phyloP scores from a whole-genome alignment of 2,888 invertebrate species.

The Macrophya alboannulata region DNA sequence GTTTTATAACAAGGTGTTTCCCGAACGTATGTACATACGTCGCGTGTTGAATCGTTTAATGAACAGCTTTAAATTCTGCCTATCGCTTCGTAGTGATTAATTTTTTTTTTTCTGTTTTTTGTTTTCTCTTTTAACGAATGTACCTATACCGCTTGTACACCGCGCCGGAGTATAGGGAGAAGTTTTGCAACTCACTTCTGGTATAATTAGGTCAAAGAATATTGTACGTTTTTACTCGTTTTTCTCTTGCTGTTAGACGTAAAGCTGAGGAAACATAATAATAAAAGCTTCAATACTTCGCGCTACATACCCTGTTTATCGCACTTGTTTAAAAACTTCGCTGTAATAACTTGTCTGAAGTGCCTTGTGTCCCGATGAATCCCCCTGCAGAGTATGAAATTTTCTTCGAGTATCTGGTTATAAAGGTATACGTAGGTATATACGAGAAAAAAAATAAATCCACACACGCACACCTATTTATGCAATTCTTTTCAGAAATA shows the following conservation, averaged over 20 bases:
- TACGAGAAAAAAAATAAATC: no score
- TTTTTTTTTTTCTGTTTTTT: not conserved
- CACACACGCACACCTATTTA: constrained; percentile 7
- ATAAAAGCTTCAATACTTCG: constrained; percentile 40
- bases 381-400: constrained; percentile 13
- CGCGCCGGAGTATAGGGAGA: not conserved
- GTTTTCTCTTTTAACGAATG: not conserved
- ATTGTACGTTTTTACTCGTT: constrained; percentile 6
- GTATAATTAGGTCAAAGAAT: constrained; percentile 29
- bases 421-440: not conserved
- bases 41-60: not conserved
- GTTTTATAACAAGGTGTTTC: constrained; percentile 20
- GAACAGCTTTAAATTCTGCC: not conserved
- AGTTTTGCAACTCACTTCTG: not conserved
- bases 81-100: not conserved
- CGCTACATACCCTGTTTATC: constrained; percentile 43
- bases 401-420: constrained; percentile 32
- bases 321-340: constrained; percentile 45
- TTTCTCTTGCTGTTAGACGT: not conserved
- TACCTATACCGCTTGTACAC: not conserved
- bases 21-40: not conserved
- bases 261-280: constrained; percentile 38
- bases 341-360: constrained; percentile 46
- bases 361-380: constrained; percentile 20
- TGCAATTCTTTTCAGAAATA: constrained; percentile 10